Evolutionary conservation across 2,113 vertebrate genomes (phyloP), one percentile per base, ranked within the genome.

Genomic region (Physeter macrocephalus): DNA sequence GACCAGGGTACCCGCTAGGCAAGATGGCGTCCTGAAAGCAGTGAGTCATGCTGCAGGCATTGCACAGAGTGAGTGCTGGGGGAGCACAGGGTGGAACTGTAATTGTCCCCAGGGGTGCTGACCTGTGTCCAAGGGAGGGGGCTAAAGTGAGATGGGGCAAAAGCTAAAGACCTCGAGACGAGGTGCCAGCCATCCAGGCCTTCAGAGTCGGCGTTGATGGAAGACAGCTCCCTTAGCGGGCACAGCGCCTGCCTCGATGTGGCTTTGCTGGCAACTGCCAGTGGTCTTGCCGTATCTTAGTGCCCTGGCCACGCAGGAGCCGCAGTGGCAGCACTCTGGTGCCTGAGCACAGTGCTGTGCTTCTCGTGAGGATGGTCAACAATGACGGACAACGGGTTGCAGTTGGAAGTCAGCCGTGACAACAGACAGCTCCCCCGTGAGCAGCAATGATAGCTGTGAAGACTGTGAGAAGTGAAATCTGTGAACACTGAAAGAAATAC

Each of bases 311-410:
- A 46, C 46, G 6, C 5, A 62, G 43, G 17, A 62, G 41, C 39
- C 4, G 0, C 4, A 7, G 61, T 0, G 23, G 36, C 31, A 39
- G 59, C 39, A 3, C 17, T 29, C 57, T 36, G 25, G 54, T 18
- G 10, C 78, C 10, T 1, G 14, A 7, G 36, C 64, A 61, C 27
- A 3, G 12, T 27, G 17, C 36, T 2, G 5, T 9, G 17, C 36
- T 41, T 82, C 36, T 54, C 8, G 4, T 21, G 59, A 29, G 23
- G n/a, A 25, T 41, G 23, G 54, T 27, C 71, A 43, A 3, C 1
- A 8, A 3, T 75, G 31, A 61, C 8, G 27, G n/a, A 81, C 12
- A 20, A 3, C 2, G 4, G 18, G 2, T 39, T 75, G 18, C 39
- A 39, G 14, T 2, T 62, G 59, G n/a, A 91, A 91, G 5, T 41